A percentile compares a stretch with the other conserved stretches of the same genome.
Conservation (phyloP, 2,888 invertebrate species). For the Tolmerus cingulatus region DNA sequence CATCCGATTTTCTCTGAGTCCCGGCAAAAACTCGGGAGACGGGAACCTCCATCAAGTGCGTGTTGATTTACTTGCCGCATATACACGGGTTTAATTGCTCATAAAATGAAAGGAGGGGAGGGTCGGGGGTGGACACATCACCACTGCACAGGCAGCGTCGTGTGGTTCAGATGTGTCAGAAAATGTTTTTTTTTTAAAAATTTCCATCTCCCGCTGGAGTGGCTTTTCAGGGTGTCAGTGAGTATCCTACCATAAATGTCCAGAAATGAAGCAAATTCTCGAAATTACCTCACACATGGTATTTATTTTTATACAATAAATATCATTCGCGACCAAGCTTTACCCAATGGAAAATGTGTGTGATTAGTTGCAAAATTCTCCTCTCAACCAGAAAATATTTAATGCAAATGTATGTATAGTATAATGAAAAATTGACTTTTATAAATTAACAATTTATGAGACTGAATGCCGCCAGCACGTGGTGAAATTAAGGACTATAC, state of each 20-base stretch:
- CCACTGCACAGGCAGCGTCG: not conserved
- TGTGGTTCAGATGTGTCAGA: slow-evolving; percentile 24
- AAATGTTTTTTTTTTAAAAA: not conserved
- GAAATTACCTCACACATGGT: not conserved
- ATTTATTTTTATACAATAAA: not conserved
- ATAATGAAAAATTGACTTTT: not conserved
- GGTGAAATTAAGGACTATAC: too few species aligned
- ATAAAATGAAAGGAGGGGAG: not conserved
- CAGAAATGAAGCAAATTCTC: slow-evolving; percentile 4
- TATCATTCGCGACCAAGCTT: not conserved
- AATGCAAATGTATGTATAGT: not conserved
- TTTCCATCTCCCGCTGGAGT: slow-evolving; percentile 33
- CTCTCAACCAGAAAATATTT: not conserved
- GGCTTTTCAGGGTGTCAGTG: not conserved
- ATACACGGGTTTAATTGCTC: not conserved
- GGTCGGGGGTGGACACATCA: not conserved
- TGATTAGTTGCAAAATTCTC: not conserved
- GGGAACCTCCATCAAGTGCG: slow-evolving; percentile 20
- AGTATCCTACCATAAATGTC: not conserved
- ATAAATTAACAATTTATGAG: not conserved
- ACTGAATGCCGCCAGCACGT: too few species aligned
- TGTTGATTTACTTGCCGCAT: not conserved
- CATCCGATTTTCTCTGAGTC: not conserved
- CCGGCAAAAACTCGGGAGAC: not conserved
- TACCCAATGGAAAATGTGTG: not conserved